phyloP scores from a whole-genome alignment of 2,888 invertebrate species.

The Tiliacea citrago region DNA sequence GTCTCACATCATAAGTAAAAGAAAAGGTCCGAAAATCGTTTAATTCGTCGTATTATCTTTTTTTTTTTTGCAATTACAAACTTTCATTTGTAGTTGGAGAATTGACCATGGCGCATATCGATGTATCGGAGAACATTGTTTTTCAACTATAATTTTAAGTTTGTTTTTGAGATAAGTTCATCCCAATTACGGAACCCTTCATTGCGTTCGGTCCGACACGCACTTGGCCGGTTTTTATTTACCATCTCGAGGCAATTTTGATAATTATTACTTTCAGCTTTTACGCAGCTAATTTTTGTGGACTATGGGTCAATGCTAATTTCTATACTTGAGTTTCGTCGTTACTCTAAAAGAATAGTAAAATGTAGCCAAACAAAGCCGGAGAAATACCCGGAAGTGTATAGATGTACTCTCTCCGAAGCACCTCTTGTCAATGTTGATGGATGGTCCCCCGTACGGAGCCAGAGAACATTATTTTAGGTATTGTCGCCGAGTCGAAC shows the following conservation, averaged over 20 bases:
- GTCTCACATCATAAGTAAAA: too few relatives aligned
- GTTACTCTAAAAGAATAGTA: constrained; percentile 22
- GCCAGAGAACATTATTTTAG: constrained; percentile 47
- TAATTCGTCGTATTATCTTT: too few relatives aligned
- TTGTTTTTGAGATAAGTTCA: too few relatives aligned
- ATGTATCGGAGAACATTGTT: too few relatives aligned
- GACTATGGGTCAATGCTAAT: neutral
- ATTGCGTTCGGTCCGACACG: too few relatives aligned
- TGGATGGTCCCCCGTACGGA: constrained; percentile 61
- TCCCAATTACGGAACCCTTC: too few relatives aligned
- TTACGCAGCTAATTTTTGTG: constrained; percentile 5
- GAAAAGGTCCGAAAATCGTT: too few relatives aligned
- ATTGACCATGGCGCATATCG: too few relatives aligned
- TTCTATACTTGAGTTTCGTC: constrained; percentile 13
- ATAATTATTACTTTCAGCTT: constrained; percentile 3
- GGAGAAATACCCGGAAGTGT: constrained; percentile 65
- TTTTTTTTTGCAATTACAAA: too few relatives aligned
- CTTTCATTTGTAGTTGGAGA: too few relatives aligned
- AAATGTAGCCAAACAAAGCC: constrained; percentile 49
- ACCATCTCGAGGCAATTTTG: constrained; percentile 8
- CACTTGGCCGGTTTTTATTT: neutral
- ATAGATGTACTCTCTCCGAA: constrained; percentile 61
- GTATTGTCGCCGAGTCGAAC: constrained; percentile 54
- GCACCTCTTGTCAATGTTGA: constrained; percentile 65
- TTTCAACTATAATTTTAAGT: too few relatives aligned